These are phyloP conservation scores for Holcopasites calliopsidis DNA, from an alignment of 1,140 invertebrate species.

Conservation along the genomic window DNA sequence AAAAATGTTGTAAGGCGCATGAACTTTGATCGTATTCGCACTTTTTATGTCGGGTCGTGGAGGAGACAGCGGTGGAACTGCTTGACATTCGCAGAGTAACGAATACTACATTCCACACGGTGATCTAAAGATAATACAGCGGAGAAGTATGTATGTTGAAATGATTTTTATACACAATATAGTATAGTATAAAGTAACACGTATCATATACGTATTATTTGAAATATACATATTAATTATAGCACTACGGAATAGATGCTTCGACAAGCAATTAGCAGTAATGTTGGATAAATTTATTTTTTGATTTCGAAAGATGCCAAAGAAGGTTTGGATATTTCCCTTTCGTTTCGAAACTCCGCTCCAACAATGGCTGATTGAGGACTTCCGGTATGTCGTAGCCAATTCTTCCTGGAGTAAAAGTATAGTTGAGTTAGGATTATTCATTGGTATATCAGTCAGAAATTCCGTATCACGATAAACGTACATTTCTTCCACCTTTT, in stretches of 20 bases:
- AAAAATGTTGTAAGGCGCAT: background rate
- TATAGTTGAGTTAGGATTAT: background rate
- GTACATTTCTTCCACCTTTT: slow-evolving; percentile 86
- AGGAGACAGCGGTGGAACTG: too few species aligned
- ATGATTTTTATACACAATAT: too few species aligned
- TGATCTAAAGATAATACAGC: too few species aligned
- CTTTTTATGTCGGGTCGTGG: too few species aligned
- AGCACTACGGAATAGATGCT: background rate
- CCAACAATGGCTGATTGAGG: slow-evolving; percentile 85
- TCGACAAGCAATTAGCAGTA: background rate
- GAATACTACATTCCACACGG: too few species aligned
- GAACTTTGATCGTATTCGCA: too few species aligned
- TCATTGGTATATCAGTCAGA: background rate
- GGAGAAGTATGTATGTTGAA: too few species aligned
- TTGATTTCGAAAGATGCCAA: slow-evolving; percentile 62
- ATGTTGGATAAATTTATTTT: slow-evolving; percentile 37
- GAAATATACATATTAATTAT: background rate
- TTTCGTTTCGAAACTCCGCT: slow-evolving; percentile 84
- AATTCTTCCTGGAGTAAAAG: slow-evolving; percentile 83
- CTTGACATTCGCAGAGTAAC: too few species aligned
- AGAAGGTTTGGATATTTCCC: slow-evolving; percentile 72
- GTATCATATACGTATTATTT: too few species aligned
- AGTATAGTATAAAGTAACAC: too few species aligned
- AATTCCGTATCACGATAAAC: slow-evolving; percentile 29
- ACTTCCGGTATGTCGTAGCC: slow-evolving; percentile 85